Base-by-base conservation (phyloP, 2,797 vertebrate genomes). In the Mus minutoides region DNA sequence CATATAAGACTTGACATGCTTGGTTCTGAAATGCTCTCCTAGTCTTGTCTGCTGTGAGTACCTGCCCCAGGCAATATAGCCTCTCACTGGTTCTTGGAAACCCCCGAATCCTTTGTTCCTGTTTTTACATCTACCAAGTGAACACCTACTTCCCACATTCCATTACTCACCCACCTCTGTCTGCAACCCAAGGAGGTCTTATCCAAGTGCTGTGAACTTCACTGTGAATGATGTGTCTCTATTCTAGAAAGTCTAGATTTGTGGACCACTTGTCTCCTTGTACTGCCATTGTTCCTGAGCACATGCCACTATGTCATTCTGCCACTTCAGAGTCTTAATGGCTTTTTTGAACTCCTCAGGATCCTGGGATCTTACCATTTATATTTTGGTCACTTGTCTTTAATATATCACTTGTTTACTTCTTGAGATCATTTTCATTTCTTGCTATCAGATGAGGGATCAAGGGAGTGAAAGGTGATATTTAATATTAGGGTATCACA, bases 341-440 rank as follows among this genome's bases (percentile, higher is more conserved):
- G 6, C 11, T 62, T 84, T 34, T 34, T 3, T 43, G n/a, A 60
- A 54, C 19, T 79, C 40, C 10, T 4, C 52, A 62, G 54, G 13
- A 82, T 16, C 3, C 29, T 6, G 13, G 49, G 34, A 69, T 13
- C 5, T 94, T 71, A 26, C 77, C 49, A 95, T 96, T 76, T 75
- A 9, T 80, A 52, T 79, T 95, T 97, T 95, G 62, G 9, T 62
- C 54, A 79, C 2, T 17, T 31, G 19, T 26, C 2, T 80, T 94
- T 80, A 91, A 90, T 86, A 58, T 22, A 88, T 88, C 22, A 58
- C 40, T 90, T 94, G 6, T 92, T 95, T 95, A 73, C 60, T 93
- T 93, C 78, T 82, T 73, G 31, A 92, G 29, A 54, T 91, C 4
- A 31, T 90, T 93, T 96, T 97, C 24, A 67, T 71, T 78, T 60